phyloP scores from a whole-genome alignment of 2,113 vertebrate species.

The Sigmodon hispidus region DNA sequence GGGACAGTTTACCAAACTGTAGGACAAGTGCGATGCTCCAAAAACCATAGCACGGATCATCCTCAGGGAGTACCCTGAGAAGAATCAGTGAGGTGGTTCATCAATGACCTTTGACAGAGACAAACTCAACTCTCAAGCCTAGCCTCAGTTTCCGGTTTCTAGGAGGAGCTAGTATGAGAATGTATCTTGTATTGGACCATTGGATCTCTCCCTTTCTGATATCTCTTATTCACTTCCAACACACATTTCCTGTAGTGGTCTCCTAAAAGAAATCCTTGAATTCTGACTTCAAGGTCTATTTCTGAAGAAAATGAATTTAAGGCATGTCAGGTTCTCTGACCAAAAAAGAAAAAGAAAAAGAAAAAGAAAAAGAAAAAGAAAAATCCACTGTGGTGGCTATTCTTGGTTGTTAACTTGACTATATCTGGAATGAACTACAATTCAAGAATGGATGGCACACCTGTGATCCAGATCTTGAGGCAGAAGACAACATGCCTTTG shows the following conservation, averaged over 20 bases:
- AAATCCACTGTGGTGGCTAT: background rate
- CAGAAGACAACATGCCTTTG: background rate
- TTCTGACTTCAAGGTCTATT: background rate
- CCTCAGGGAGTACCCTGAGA: background rate
- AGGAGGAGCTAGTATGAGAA: background rate
- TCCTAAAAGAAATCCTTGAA: slow-evolving; percentile 8
- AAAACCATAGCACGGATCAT: background rate
- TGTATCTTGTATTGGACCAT: background rate
- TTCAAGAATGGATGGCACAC: background rate
- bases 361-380: no score
- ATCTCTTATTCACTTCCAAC: background rate
- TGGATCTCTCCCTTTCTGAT: background rate
- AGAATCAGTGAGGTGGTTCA: background rate
- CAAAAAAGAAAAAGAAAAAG: no score
- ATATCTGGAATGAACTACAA: background rate
- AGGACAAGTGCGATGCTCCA: background rate
- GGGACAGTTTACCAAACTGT: background rate
- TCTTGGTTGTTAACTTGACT: background rate
- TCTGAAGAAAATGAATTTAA: background rate
- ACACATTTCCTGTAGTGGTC: background rate
- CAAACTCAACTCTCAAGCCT: background rate
- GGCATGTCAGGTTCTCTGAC: background rate
- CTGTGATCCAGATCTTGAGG: background rate
- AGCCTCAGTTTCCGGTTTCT: background rate
- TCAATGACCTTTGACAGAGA: background rate